Evolutionary conservation across 2,797 vertebrate species (phyloP).

Genomic region (Chaunax sp.): DNA sequence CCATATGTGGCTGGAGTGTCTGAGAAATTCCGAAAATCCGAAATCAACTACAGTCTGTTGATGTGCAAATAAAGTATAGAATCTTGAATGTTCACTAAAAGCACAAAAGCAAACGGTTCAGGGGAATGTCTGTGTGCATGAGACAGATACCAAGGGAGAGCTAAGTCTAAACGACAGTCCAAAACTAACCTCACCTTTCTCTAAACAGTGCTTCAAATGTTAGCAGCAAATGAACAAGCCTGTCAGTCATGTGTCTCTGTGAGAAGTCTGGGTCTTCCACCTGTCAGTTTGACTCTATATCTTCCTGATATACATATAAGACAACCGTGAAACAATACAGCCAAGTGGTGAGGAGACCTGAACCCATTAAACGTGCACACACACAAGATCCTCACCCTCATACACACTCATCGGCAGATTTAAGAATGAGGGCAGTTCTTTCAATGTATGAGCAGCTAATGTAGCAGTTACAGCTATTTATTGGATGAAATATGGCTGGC

Average conservation of each 20-base stretch:
- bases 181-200: constrained; percentile 29
- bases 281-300: constrained; percentile 50
- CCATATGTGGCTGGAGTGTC: no score
- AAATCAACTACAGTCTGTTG: no score
- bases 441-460: constrained; percentile 72
- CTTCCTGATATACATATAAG: constrained; percentile 42
- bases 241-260: constrained; percentile 63
- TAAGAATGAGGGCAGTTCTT: constrained; percentile 54
- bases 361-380: constrained; percentile 35
- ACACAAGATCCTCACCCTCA: background rate
- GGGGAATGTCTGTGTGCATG: no score
- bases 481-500: constrained; percentile 74
- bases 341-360: constrained; percentile 38
- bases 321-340: constrained; percentile 57
- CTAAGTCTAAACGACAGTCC: constrained; percentile 35
- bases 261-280: constrained; percentile 19
- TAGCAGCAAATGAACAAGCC: constrained; percentile 36
- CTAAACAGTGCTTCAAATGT: constrained; percentile 32
- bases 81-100: no score
- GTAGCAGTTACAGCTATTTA: constrained; percentile 78
- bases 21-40: no score
- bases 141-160: constrained; percentile 30
- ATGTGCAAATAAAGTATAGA: no score
- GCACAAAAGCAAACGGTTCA: no score
- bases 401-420: constrained; percentile 26